Conservation (phyloP, 2,888 invertebrate species). For the Gandaritis pyraliata region DNA sequence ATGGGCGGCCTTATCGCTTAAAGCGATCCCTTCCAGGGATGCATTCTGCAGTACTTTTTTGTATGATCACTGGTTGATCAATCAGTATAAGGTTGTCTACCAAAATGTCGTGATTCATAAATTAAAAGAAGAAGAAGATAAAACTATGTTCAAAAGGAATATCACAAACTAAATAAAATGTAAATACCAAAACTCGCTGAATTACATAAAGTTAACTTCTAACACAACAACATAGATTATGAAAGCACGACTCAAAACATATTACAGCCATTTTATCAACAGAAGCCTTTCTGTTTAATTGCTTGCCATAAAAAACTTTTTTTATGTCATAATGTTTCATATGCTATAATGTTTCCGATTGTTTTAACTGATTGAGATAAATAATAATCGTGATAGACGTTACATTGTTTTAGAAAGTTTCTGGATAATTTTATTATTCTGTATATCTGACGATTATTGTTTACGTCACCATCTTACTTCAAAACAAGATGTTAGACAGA, state of each 20-base stretch:
- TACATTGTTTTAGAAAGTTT: slow-evolving; percentile 1
- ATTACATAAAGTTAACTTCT: not conserved
- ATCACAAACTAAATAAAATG: too few species aligned
- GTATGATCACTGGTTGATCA: too few species aligned
- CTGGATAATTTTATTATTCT: not conserved
- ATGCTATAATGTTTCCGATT: slow-evolving; percentile 28
- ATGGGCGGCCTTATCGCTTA: too few species aligned
- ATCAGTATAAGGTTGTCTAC: too few species aligned
- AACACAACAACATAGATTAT: not conserved
- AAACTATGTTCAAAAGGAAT: too few species aligned
- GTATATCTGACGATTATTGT: too few species aligned
- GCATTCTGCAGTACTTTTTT: not conserved
- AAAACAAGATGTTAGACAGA: too few species aligned
- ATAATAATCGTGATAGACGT: slow-evolving; percentile 19
- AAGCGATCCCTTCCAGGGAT: too few species aligned
- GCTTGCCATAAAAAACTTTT: slow-evolving; percentile 66
- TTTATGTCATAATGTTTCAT: slow-evolving; percentile 25
- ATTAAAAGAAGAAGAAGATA: too few species aligned
- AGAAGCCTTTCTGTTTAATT: slow-evolving; percentile 57
- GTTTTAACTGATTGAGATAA: slow-evolving; percentile 36
- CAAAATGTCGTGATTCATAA: too few species aligned
- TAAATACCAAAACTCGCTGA: not conserved
- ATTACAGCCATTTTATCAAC: slow-evolving; percentile 49
- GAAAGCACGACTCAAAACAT: slow-evolving; percentile 41
- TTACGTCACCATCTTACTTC: too few species aligned